Base-by-base conservation (phyloP, 2,797 vertebrate genomes). In the Apodemus agrarius region DNA sequence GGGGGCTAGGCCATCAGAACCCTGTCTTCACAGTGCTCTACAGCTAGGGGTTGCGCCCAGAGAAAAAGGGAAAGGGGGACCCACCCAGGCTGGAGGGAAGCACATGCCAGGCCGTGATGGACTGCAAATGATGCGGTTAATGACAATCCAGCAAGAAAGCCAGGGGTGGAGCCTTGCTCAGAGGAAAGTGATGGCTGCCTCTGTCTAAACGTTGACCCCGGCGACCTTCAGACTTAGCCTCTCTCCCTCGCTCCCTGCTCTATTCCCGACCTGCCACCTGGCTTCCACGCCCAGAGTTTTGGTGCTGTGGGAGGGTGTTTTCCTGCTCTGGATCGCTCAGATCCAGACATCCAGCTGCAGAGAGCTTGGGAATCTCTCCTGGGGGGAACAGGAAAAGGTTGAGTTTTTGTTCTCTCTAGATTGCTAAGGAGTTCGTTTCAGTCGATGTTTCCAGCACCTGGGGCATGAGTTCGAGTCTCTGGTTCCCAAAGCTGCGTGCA, bases 51-150 rank as follows among this genome's bases (percentile, higher is more conserved):
- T 92, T 95, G 85, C 92, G 93, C 79, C 67, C 76, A 26, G 2
- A 79, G 49, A 61, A 63, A 61, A 63, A 72, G 75, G 11, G 31
- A 34, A 83, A 94, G 80, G 17, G n/a, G 40, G 34, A 37, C 10
- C 59, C 65, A 13, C 80, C 46, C 4, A 46, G 57, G 26, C 40
- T 61, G 19, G 21, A 92, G 57, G 93, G 65, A 49, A n/a, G 37
- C 67, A 12, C 0, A 87, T 21, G n/a, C 96, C 69, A 52, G 93
- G n/a, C 92, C 65, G 26, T 4, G 7, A 21, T 0, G 43, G 37
- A 22, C 94, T 94, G 19, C 79, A 92, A 97, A 95, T 67, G 92
- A 26, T 29, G 78, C 74, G 3, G 89, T 92, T 80, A 65, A 93
- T 96, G 94, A 85, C 85, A 57, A 49, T 37, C 86, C 24, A 61